A percentile compares a stretch with the other conserved stretches of the same genome.
These are phyloP conservation scores for Agonopterix alstromeriana DNA, from an alignment of 2,888 invertebrate species.

Conservation along the genomic window DNA sequence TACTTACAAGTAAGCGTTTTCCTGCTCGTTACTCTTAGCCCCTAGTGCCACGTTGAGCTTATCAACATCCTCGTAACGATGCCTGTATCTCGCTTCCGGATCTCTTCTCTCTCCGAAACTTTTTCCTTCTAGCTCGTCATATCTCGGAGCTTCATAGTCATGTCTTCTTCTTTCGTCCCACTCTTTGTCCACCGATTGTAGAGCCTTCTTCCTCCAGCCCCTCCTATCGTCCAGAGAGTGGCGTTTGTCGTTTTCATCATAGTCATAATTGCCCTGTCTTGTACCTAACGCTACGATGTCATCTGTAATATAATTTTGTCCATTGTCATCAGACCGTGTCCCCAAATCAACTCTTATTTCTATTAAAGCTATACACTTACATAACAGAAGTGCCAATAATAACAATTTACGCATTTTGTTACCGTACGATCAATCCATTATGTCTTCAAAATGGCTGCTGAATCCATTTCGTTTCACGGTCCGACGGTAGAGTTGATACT, in stretches of 20 bases:
- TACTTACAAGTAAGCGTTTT: too few relatives aligned
- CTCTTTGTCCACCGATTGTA: constrained; percentile 45
- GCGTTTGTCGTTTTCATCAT: constrained; percentile 49
- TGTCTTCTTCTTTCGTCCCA: constrained; percentile 41
- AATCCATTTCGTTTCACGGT: constrained; percentile 32
- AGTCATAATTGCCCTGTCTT: constrained; percentile 45
- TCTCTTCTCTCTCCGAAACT: constrained; percentile 23
- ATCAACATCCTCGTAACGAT: constrained; percentile 36
- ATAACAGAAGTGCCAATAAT: constrained; percentile 53
- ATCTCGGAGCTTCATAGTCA: constrained; percentile 42
- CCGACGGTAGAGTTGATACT: constrained; percentile 20
- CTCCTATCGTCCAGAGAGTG: constrained; percentile 52
- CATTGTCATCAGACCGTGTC: constrained; percentile 5
- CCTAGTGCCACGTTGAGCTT: constrained; percentile 16
- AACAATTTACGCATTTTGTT: constrained; percentile 51
- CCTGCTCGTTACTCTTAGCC: constrained; percentile 38
- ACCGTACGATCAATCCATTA: constrained; percentile 7
- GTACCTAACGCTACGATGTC: constrained; percentile 43
- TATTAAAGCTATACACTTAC: constrained; percentile 38
- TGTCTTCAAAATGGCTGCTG: constrained; percentile 24
- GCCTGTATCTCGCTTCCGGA: constrained; percentile 33
- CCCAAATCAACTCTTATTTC: constrained; percentile 9
- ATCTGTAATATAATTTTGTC: constrained; percentile 29
- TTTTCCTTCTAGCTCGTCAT: constrained; percentile 44
- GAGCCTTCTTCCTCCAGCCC: constrained; percentile 55